Percentiles rank a stretch among this genome's conserved stretches.
phyloP scores from a whole-genome alignment of 37 sponge, comb jelly and placozoan genomes.

The Haliclona indistincta region DNA sequence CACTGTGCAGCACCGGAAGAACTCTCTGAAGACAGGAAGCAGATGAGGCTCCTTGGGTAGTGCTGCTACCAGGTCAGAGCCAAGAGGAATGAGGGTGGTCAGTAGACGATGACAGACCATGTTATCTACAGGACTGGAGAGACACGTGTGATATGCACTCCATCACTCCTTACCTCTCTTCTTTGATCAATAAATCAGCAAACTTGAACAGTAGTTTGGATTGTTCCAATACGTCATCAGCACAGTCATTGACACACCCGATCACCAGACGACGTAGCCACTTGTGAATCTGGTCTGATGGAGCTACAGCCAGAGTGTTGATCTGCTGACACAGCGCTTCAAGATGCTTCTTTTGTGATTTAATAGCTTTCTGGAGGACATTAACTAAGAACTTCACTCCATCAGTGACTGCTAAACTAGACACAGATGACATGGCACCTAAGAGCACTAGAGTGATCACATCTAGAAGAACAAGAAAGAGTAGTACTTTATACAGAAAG shows the following conservation, averaged over 20 bases:
- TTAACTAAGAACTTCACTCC: constrained; percentile 8
- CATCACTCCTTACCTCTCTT: constrained; percentile 42
- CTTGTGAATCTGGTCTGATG: background rate
- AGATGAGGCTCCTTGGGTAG: background rate
- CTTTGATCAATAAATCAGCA: constrained; percentile 36
- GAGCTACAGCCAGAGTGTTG: background rate
- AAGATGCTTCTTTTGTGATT: background rate
- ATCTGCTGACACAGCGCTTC: background rate
- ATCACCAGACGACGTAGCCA: constrained; percentile 60
- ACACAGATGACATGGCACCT: background rate
- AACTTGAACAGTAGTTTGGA: constrained; percentile 17
- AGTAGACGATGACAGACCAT: constrained; percentile 28
- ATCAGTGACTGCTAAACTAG: background rate
- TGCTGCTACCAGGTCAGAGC: constrained; percentile 20
- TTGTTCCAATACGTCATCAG: background rate
- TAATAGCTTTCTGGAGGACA: background rate
- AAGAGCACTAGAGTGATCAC: background rate
- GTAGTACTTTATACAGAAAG: background rate
- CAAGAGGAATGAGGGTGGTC: constrained; percentile 49
- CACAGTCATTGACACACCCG: constrained; percentile 19
- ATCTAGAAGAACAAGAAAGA: background rate
- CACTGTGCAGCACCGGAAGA: constrained; percentile 38
- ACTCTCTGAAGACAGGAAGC: constrained; percentile 35
- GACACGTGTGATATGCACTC: background rate
- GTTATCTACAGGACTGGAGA: background rate